Evolutionary conservation across 1,140 invertebrate genomes (phyloP), one percentile per base, ranked within the genome.

Genomic region (Trypoxylus dichotomus): DNA sequence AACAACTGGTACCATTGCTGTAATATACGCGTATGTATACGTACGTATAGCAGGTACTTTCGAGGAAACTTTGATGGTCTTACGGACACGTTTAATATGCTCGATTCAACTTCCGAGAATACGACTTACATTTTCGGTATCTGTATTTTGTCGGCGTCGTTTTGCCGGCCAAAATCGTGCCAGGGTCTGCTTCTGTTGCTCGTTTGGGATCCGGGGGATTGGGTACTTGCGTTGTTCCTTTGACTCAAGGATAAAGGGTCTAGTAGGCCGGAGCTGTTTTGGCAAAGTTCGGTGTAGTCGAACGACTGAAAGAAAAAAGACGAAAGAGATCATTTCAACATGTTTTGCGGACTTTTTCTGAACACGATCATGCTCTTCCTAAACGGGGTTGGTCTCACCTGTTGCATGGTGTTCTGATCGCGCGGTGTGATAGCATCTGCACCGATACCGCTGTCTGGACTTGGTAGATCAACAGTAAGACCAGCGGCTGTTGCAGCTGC

Each of bases 91-190:
- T 2, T 32, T 3, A 8, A 73, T 2, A 8, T 73, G 71, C n/a
- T 37, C 11, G 27, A 73, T 1, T 3, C 27, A 5, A 47, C n/a
- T 75, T 75, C 74, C 37, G 5, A 42, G 74, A 75, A 75, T 54
- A 47, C 37, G 60, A 95, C 96, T 96, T 90, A 98, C 96, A 97
- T 90, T 94, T 98, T 98, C 86, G 96, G 95, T 90, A 98, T 98
- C 89, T 97, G 95, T 82, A 98, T 96, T 91, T 97, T 97, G 87
- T 97, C 96, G 75, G 94, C 94, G 86, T 97, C 95, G 84, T 95
- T 96, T 85, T 96, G 95, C 79, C 96, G 89, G 25, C 95, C 95
- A 86, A 97, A 97, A 87, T 97, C 94, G 86, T 96, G 94, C 95
- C 94, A 96, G 76, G 94, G 94, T 80, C 94, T 87, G 43, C 93